These are phyloP conservation scores for Fragum whitleyi DNA, from an alignment of 2,888 invertebrate genomes.

Conservation along the genomic window DNA sequence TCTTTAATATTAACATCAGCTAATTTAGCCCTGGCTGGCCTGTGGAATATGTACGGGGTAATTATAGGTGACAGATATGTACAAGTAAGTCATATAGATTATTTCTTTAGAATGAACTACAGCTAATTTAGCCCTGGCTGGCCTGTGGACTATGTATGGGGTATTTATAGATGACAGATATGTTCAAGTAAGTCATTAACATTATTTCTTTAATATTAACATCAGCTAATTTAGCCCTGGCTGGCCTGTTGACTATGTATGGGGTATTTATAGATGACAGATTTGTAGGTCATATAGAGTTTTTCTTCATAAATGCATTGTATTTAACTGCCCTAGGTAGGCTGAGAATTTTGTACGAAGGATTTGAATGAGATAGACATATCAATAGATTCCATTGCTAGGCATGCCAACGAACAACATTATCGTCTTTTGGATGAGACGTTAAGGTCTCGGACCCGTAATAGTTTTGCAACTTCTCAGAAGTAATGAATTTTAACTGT, in stretches of 20 bases:
- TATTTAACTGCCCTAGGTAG: constrained; percentile 91
- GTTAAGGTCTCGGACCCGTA: too few species aligned
- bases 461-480: too few species aligned
- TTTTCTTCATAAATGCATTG: too few species aligned
- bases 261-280: neutral
- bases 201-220: neutral
- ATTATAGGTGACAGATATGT: constrained; percentile 91
- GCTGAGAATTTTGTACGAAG: constrained; percentile 93
- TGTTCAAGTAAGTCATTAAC: constrained; percentile 88
- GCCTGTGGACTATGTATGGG: constrained; percentile 91
- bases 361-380: constrained; percentile 91
- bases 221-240: neutral
- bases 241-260: neutral
- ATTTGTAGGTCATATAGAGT: too few species aligned
- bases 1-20: constrained; percentile 95
- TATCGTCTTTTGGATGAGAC: too few species aligned
- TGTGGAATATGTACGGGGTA: constrained; percentile 93
- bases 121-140: constrained; percentile 92
- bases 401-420: too few species aligned
- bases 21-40: constrained; percentile 91
- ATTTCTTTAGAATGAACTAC: constrained; percentile 91
- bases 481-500: too few species aligned
- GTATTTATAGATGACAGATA: constrained; percentile 91
- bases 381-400: too few species aligned
- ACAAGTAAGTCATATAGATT: constrained; percentile 87